Evolutionary conservation across 2,797 vertebrate genomes (phyloP).

Genomic region (Muraenolepis orangiensis): DNA sequence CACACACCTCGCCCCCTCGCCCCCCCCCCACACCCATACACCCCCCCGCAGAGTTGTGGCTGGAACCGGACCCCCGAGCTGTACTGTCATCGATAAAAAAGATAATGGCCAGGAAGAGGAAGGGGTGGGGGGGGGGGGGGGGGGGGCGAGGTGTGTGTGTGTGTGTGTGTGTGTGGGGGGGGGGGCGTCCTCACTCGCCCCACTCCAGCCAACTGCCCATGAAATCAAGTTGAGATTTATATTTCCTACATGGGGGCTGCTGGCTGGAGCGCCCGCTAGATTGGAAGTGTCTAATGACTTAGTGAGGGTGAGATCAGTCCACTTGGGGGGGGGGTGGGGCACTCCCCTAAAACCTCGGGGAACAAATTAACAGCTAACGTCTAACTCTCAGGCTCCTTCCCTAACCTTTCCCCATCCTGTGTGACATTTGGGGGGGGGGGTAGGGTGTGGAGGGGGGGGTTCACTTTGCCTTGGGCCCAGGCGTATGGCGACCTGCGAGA

Average conservation of each 20-base stretch:
- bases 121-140: too few species aligned
- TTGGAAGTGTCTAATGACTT: conserved; percentile 55
- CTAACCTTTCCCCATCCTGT: conserved; percentile 72
- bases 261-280: conserved; percentile 47
- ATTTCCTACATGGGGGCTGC: conserved; percentile 11
- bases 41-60: too few species aligned
- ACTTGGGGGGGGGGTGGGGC: too few species aligned
- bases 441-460: too few species aligned
- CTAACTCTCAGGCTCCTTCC: conserved; percentile 53
- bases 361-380: conserved; percentile 76
- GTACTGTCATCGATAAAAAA: too few species aligned
- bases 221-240: conserved; percentile 20
- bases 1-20: too few species aligned
- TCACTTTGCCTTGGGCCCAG: conserved; percentile 62
- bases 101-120: too few species aligned
- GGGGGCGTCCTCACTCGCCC: background rate
- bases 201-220: conserved; percentile 5
- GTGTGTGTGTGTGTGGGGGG: too few species aligned
- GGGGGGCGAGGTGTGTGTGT: too few species aligned
- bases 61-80: too few species aligned
- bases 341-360: conserved; percentile 58
- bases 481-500: conserved; percentile 56
- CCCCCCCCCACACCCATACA: too few species aligned
- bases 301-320: conserved; percentile 36
- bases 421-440: conserved; percentile 67